These are phyloP conservation scores for Lycia hirtaria DNA, from an alignment of 2,888 invertebrate genomes.

Conservation along the genomic window DNA sequence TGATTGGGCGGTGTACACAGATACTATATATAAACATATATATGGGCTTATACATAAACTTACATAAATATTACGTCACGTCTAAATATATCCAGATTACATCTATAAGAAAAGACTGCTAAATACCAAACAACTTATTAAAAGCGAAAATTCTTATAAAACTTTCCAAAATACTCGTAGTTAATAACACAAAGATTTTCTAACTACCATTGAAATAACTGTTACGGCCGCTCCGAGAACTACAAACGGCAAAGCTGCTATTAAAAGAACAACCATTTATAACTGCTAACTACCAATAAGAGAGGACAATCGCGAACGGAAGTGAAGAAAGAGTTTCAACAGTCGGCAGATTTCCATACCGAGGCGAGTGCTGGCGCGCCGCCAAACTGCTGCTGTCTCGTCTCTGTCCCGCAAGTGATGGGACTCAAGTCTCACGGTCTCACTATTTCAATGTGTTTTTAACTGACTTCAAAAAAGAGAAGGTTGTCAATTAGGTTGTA, in stretches of 20 bases:
- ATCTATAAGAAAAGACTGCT: too few species aligned
- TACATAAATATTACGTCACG: too few species aligned
- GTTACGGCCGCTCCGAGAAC: neutral
- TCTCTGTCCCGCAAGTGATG: slow-evolving; percentile 72
- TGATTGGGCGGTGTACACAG: too few species aligned
- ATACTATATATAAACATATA: too few species aligned
- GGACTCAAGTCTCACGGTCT: slow-evolving; percentile 57
- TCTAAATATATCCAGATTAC: too few species aligned
- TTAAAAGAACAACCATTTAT: slow-evolving; percentile 20
- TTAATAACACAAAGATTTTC: neutral
- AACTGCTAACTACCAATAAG: slow-evolving; percentile 22
- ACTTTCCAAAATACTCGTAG: neutral
- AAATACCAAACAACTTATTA: too few species aligned
- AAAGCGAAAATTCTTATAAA: too few species aligned
- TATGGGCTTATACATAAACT: too few species aligned
- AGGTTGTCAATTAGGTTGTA: too few species aligned
- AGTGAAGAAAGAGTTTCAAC: slow-evolving; percentile 48
- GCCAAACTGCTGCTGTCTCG: slow-evolving; percentile 81
- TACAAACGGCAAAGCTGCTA: neutral
- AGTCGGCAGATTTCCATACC: slow-evolving; percentile 64
- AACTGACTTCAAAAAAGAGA: too few species aligned
- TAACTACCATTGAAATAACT: neutral
- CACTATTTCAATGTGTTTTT: slow-evolving; percentile 36
- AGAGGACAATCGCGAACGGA: slow-evolving; percentile 35
- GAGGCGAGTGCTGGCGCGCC: slow-evolving; percentile 54